Base-by-base conservation (phyloP, 2,888 invertebrate species). In the Aleiodes leptofemur region DNA sequence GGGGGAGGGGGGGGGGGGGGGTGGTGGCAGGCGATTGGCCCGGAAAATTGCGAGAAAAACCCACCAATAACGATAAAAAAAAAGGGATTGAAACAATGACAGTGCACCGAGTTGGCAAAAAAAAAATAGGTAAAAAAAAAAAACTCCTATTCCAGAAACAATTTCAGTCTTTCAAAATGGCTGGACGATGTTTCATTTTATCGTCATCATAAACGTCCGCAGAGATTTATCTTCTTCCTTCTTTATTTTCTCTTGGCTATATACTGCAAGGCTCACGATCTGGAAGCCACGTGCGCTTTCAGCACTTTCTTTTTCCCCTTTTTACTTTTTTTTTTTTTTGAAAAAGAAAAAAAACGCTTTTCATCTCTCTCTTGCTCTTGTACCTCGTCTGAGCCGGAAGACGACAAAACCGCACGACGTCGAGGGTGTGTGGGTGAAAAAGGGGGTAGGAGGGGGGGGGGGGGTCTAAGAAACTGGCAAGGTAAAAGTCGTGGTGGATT, bases 131-230 rank as follows among this genome's bases (percentile, higher is more conserved):
- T n/a, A 72, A 14, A 48, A 14, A 48, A 76, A 70, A 73, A 66
- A 56, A 31, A 69, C 53, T 71, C 68, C 68, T 56, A 72, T 72
- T 72, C 72, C 75, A 59, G 73, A 74, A 79, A 78, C 77, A 78
- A 78, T 79, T 79, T 74, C 68, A 78, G 68, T 72, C 76, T 72
- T 76, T 78, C 77, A 78, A 78, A 79, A 79, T 77, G 69, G 78
- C 73, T 72, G 71, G 75, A 53, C 70, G 73, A 66, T 48, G 59
- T 77, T 79, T 79, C 72, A 77, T 76, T 79, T 79, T 78, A 78
- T 78, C 75, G 76, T 79, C 79, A 72, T 78, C 78, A 78, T 79
- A 78, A 79, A 79, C 73, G 78, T 79, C 78, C 70, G 53, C 43
- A 48, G 64, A 68, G 79, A 78, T 76, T 78, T 76, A 76, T 73